Evolutionary conservation across 2,113 vertebrate species (phyloP), one percentile per base, ranked within the genome.

Genomic region (Microtus pennsylvanicus): DNA sequence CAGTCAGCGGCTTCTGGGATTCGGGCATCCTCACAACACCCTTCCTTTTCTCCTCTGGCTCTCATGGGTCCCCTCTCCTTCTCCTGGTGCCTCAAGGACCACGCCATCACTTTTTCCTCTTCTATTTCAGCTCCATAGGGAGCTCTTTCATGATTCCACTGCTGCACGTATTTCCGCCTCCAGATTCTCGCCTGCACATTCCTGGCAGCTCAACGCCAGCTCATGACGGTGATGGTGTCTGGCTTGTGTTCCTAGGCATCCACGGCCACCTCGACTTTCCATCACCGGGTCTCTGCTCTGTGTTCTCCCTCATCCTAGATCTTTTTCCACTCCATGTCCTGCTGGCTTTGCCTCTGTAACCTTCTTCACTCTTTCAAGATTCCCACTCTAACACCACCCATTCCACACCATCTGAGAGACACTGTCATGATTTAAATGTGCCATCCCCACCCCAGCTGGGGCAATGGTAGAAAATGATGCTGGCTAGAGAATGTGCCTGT

Each of bases 11-110:
- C 55, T 67, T 55, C 38, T 72, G 42, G 22, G 21, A 17, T n/a
- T 55, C 33, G 2, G 13, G 26, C 55, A 2, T 74, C 2, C 42
- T 78, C 30, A 13, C 22, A 33, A 30, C 11, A 0, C 0, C 19
- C 14, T 80, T 35, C 58, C 55, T 58, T 76, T 47, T 63, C 22
- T 83, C 26, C 78, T 19, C 14, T 6, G 19, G 24, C 14, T 35
- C 81, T 50, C 5, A 22, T 45, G 24, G 1, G 17, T 26, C 12
- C 26, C 42, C 24, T 19, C 10, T 22, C 9, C 22, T 85, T 17
- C n/a, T 85, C 28, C 45, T 65, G 50, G 9, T 30, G 4, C 4
- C 58, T 92, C 50, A 63, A 45, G 69, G 33, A 33, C 10, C 7
- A 7, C 1, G 1, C 21, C 30, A 3, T 50, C 16, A 5, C 35